A percentile compares a stretch with the other conserved stretches of the same genome.
These are phyloP conservation scores for Engystomops pustulosus DNA, from an alignment of 2,113 vertebrate species.

Conservation along the genomic window DNA sequence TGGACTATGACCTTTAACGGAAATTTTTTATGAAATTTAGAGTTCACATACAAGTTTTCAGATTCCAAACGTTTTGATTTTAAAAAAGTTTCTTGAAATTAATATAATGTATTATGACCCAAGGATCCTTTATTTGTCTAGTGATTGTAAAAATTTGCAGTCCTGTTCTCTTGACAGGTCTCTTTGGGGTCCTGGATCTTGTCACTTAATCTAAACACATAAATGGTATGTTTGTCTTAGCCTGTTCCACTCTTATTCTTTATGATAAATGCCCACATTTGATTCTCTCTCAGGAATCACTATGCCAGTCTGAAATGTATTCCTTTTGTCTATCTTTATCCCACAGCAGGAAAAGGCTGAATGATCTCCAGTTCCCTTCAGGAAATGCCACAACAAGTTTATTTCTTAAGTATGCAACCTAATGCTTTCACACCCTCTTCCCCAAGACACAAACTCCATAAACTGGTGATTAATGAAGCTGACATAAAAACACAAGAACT, in stretches of 20 bases:
- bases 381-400: not conserved
- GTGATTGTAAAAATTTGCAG: not conserved
- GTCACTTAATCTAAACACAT: constrained; percentile 77
- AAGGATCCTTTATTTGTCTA: too few relatives aligned
- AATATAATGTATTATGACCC: too few relatives aligned
- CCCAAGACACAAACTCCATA: constrained; percentile 58
- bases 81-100: too few relatives aligned
- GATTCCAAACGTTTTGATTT: not conserved
- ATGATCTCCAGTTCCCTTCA: constrained; percentile 28
- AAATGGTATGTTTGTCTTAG: constrained; percentile 75
- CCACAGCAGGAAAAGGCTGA: constrained; percentile 48
- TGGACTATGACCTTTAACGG: not conserved
- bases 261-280: constrained; percentile 73
- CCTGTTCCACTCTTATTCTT: constrained; percentile 70
- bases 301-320: constrained; percentile 61
- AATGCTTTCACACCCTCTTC: constrained; percentile 59
- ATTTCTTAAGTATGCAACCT: constrained; percentile 56
- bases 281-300: constrained; percentile 66
- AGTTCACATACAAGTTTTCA: too few relatives aligned
- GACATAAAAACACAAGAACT: constrained; percentile 45
- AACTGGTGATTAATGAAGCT: constrained; percentile 56
- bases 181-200: constrained; percentile 73
- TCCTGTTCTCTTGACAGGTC: not conserved
- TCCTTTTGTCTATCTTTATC: constrained; percentile 50
- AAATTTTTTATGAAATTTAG: not conserved